Conservation (phyloP, 2,888 invertebrate genomes). For the Ophioninae sp. region DNA sequence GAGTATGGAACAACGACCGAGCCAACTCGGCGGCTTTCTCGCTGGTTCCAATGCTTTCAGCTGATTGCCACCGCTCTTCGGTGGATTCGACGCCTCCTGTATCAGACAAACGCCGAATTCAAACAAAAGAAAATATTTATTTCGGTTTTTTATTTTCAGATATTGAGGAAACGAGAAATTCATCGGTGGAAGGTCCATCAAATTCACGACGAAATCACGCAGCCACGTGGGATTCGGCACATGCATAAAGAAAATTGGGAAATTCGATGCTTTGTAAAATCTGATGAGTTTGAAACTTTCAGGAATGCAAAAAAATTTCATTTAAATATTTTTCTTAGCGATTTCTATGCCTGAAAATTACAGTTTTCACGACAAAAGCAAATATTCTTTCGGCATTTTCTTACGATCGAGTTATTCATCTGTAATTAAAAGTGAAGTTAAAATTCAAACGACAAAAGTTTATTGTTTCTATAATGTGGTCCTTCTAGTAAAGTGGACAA, state of each 20-base stretch:
- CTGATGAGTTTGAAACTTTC: no score
- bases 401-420: not conserved
- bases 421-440: not conserved
- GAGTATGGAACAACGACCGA: conserved; percentile 93
- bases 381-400: not conserved
- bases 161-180: not conserved
- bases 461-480: not conserved
- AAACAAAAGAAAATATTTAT: conserved; percentile 25
- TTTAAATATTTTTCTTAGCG: no score
- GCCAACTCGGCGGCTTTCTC: conserved; percentile 92
- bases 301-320: no score
- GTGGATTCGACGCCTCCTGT: conserved; percentile 95
- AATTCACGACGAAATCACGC: no score
- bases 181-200: no score
- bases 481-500: not conserved
- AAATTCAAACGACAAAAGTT: not conserved
- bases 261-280: no score
- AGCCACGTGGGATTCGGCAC: no score
- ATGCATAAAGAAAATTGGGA: no score
- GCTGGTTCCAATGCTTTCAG: conserved; percentile 89
- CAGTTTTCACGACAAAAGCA: not conserved
- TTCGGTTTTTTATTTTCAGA: not conserved
- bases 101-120: conserved; percentile 46
- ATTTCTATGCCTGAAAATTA: not conserved
- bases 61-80: conserved; percentile 90